These are phyloP conservation scores for Drosophila nr. medialis DNA, from an alignment of 2,888 invertebrate species.

Conservation along the genomic window DNA sequence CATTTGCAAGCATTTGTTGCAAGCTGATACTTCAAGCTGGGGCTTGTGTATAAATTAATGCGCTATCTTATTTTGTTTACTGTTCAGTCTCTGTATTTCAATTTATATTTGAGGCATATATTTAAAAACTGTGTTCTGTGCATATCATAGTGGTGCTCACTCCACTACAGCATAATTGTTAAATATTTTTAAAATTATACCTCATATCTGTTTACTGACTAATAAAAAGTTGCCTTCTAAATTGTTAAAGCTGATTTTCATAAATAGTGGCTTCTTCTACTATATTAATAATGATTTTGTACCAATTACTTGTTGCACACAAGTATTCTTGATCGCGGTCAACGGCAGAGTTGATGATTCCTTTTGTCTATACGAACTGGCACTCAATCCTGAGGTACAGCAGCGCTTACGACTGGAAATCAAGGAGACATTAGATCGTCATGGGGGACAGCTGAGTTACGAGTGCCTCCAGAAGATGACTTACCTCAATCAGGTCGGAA, in stretches of 20 bases:
- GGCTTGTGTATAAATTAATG: neutral
- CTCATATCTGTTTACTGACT: fast-evolving
- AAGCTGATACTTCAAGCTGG: neutral
- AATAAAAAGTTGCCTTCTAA: neutral
- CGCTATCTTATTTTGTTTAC: neutral
- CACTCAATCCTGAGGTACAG: conserved; percentile 85
- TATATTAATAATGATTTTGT: neutral
- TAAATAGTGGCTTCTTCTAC: neutral
- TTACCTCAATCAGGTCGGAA: conserved; percentile 86
- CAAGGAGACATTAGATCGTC: conserved; percentile 71
- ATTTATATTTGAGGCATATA: too few species aligned
- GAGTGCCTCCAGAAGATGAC: conserved; percentile 85
- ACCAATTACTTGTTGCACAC: too few species aligned
- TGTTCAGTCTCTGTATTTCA: neutral
- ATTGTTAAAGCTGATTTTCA: neutral
- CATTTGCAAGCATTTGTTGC: neutral
- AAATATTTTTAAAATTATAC: neutral
- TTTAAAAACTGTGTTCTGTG: too few species aligned
- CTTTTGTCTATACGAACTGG: conserved; percentile 86
- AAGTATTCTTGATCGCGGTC: neutral
- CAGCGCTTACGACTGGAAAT: conserved; percentile 85
- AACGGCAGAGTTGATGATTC: conserved; percentile 47
- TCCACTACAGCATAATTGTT: neutral
- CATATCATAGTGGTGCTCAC: too few species aligned
- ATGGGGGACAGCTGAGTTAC: conserved; percentile 84